Base-by-base conservation (phyloP, 2,113 vertebrate species). In the Ascaphus truei region DNA sequence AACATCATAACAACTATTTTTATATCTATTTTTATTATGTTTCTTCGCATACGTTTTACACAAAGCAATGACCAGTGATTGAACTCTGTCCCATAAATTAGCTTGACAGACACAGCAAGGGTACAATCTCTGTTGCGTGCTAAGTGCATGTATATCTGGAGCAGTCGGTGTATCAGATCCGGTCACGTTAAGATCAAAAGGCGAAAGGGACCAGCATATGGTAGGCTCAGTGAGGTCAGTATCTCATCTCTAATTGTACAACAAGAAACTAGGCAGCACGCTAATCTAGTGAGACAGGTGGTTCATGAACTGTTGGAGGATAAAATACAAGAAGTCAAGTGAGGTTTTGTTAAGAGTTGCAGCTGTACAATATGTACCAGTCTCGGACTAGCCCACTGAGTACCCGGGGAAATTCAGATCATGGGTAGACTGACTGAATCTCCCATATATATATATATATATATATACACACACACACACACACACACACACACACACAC, bases 121-220 rank as follows among this genome's bases (percentile, higher is more conserved):
- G 34, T 26, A 22, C 36, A n/a, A 25, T 5, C 50, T 39, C 10
- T n/a, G 36, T 66, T 66, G 63, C 52, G 65, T 68, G 65, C 53
- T 34, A 58, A 34, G 12, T 33, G 20, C 37, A 33, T 34, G 23
- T 57, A 52, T 11, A 68, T 68, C 43, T 68, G 65, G 30, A 68
- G 58, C 39, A 68, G 18, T 58, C 22, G 31, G 52, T 43, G 53
- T 53, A 48, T 22, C 37, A 68, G 65, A 58, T 68, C 53, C 33
- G 23, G 39, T 57, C 65, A 68, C 16, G 41, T 57, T 43, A 58
- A 47, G 53, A 34, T 56, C 51, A 56, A 67, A 47, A 56, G 64
- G 51, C 45, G 20, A 67, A 67, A 56, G 27, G 37, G 51, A 67
- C 52, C 3, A 31, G 13, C 18, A 12, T 27, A 16, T 66, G 18